These are phyloP conservation scores for Lepidonotus clava DNA, from an alignment of 2,888 invertebrate species.

Conservation along the genomic window DNA sequence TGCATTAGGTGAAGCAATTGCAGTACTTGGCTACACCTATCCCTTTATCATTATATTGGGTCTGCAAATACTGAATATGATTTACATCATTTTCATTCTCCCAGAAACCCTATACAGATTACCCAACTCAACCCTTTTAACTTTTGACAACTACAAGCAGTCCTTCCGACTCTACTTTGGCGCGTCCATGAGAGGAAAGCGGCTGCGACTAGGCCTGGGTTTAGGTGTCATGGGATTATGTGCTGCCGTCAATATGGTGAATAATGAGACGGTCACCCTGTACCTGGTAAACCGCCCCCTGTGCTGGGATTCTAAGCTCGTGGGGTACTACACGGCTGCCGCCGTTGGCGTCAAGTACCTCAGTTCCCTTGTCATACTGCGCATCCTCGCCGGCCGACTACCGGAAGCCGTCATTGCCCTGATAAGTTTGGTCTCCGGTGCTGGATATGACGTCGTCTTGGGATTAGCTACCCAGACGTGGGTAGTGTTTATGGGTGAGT, in stretches of 20 bases:
- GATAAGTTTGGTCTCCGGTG: not conserved
- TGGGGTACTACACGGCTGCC: constrained; percentile 6
- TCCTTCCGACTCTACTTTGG: not conserved
- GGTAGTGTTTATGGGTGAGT: constrained; percentile 14
- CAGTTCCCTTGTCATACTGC: not conserved
- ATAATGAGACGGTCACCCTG: not conserved
- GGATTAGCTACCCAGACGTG: constrained; percentile 20
- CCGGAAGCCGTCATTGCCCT: not conserved
- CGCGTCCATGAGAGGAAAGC: not conserved
- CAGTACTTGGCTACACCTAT: not conserved
- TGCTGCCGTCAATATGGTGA: not conserved
- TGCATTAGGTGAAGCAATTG: constrained; percentile 13
- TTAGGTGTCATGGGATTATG: not conserved
- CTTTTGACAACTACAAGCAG: not conserved
- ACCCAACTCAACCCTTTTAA: not conserved
- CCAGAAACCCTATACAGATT: constrained; percentile 15
- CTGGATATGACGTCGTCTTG: not conserved
- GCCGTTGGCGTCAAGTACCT: not conserved
- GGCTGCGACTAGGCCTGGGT: not conserved
- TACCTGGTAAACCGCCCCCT: not conserved
- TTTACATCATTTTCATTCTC: constrained; percentile 25
- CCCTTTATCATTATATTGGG: not conserved
- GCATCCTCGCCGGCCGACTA: not conserved
- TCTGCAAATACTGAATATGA: not conserved
- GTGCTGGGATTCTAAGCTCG: constrained; percentile 7